phyloP scores from a whole-genome alignment of 2,797 vertebrate genomes.

The Denticeps clupeoides region DNA sequence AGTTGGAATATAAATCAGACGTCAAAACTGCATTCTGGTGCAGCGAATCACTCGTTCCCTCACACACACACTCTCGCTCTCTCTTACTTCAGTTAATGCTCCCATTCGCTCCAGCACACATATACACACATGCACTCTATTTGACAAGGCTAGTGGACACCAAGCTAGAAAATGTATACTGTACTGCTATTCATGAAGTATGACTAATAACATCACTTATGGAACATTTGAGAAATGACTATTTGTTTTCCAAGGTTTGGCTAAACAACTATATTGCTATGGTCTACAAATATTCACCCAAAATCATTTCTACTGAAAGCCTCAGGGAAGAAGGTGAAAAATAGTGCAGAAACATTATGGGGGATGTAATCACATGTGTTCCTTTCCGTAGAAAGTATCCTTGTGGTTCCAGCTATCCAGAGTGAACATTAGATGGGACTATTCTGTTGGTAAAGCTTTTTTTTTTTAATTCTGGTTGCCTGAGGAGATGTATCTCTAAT shows the following conservation, averaged over 20 bases:
- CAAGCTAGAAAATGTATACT: constrained; percentile 11
- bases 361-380: no score
- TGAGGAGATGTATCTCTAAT: no score
- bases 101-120: constrained; percentile 32
- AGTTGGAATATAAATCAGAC: constrained; percentile 40
- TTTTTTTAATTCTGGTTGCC: no score
- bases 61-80: constrained; percentile 14
- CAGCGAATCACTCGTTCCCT: constrained; percentile 1
- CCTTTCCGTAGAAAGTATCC: no score
- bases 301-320: constrained; percentile 7
- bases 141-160: constrained; percentile 19
- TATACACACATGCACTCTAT: constrained; percentile 18
- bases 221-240: constrained; percentile 26
- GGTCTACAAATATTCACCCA: constrained; percentile 14
- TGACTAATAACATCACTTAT: constrained; percentile 14
- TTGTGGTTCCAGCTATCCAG: no score
- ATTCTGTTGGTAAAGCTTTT: no score
- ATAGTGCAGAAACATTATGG: no score
- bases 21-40: constrained; percentile 19
- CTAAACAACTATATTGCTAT: constrained; percentile 27
- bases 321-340: no score
- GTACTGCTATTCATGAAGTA: constrained; percentile 13
- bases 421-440: no score
- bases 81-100: constrained; percentile 30
- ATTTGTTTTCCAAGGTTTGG: constrained; percentile 18